A percentile compares a stretch with the other conserved stretches of the same genome.
These are phyloP conservation scores for Microctenopoma lineatum DNA, from an alignment of 2,797 vertebrate species.

Conservation along the genomic window DNA sequence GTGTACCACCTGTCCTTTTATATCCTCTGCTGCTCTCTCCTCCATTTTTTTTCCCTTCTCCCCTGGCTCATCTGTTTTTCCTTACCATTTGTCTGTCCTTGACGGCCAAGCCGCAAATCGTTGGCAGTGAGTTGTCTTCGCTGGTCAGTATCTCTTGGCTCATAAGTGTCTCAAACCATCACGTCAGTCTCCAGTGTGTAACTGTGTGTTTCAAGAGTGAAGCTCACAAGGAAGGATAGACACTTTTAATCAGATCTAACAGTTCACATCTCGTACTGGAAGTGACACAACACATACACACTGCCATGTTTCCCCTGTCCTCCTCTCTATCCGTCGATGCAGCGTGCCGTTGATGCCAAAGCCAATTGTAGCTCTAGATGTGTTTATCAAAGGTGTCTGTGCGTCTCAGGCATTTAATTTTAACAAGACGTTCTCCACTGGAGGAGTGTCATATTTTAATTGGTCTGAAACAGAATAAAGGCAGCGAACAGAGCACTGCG, in stretches of 20 bases:
- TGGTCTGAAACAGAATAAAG: conserved; percentile 76
- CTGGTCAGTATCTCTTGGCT: conserved; percentile 62
- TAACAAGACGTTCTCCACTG: conserved; percentile 72
- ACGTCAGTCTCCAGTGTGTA: conserved; percentile 42
- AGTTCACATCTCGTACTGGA: conserved; percentile 58
- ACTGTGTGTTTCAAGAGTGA: conserved; percentile 26
- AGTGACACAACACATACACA: conserved; percentile 59
- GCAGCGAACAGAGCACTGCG: conserved; percentile 61
- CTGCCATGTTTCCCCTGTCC: conserved; percentile 30
- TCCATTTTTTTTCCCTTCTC: conserved; percentile 19
- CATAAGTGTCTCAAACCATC: conserved; percentile 56
- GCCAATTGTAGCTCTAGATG: conserved; percentile 70
- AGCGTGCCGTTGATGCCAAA: conserved; percentile 66
- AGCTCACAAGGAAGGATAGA: conserved; percentile 44
- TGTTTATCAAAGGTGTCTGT: conserved; percentile 80
- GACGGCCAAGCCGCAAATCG: conserved; percentile 48
- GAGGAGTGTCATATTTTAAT: conserved; percentile 82
- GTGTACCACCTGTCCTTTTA: conserved; percentile 58
- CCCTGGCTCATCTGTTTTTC: conserved; percentile 54
- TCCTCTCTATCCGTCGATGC: conserved; percentile 41
- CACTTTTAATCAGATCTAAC: conserved; percentile 71
- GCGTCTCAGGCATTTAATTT: conserved; percentile 74
- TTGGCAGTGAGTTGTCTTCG: conserved; percentile 58
- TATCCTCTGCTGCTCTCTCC: conserved; percentile 56
- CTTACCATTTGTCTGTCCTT: conserved; percentile 62